These are phyloP conservation scores for Galaxea fascicularis DNA, from an alignment of 92 coral and sea anemone species.

Conservation along the genomic window DNA sequence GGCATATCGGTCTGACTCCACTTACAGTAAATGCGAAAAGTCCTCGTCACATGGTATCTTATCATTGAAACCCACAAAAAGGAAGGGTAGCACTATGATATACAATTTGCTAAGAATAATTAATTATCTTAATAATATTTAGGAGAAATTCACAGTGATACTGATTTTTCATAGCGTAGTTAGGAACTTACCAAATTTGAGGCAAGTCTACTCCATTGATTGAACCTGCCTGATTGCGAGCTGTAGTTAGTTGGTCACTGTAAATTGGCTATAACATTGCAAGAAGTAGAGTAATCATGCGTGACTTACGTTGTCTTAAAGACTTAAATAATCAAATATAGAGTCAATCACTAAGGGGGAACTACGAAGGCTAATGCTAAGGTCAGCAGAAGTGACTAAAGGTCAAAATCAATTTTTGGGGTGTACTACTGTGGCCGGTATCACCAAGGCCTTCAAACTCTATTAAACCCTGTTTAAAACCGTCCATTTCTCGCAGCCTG, in stretches of 20 bases:
- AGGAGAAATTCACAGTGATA: conserved; percentile 13
- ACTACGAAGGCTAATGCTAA: conserved; percentile 1
- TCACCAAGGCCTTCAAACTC: conserved; percentile 5
- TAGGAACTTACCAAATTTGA: background rate
- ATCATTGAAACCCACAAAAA: background rate
- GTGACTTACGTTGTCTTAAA: conserved; percentile 16
- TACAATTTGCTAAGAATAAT: conserved; percentile 6
- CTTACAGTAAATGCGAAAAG: background rate
- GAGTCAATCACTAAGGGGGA: background rate
- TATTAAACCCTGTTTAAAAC: conserved; percentile 4
- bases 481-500: background rate
- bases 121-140: conserved; percentile 4
- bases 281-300: conserved; percentile 1
- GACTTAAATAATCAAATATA: background rate
- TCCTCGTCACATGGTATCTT: conserved; percentile 1
- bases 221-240: conserved; percentile 8
- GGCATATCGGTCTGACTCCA: conserved; percentile 4
- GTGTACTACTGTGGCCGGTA: conserved; percentile 3
- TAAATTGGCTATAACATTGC: background rate
- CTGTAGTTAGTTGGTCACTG: conserved; percentile 6
- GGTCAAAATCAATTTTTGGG: background rate
- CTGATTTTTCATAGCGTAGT: background rate
- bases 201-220: conserved; percentile 12
- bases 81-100: conserved; percentile 12
- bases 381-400: background rate